Percentiles rank a stretch among this genome's conserved stretches.
Conservation (phyloP, 1,140 invertebrate species). For the Drosophila serrata region DNA sequence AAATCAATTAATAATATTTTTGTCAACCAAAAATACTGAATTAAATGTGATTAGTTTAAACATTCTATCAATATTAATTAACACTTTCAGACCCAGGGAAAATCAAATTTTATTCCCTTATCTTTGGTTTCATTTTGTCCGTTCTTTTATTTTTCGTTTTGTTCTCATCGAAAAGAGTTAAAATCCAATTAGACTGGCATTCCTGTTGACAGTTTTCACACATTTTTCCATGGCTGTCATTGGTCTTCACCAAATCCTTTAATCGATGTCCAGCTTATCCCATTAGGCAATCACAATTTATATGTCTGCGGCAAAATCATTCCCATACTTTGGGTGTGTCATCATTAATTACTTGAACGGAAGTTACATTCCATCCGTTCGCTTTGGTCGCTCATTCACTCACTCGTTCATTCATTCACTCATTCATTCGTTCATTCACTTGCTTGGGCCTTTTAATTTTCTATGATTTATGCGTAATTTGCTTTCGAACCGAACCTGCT, state of each 20-base stretch:
- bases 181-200: slow-evolving; percentile 53
- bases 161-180: slow-evolving; percentile 17
- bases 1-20: neutral
- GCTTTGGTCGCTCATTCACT: slow-evolving; percentile 12
- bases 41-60: neutral
- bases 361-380: slow-evolving; percentile 58
- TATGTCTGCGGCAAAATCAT: slow-evolving; percentile 38
- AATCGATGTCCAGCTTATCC: slow-evolving; percentile 51
- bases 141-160: neutral
- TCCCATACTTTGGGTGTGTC: slow-evolving; percentile 38
- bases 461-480: slow-evolving; percentile 78
- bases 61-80: neutral
- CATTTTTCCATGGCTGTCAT: slow-evolving; percentile 37
- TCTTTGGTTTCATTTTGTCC: neutral
- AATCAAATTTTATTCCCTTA: neutral
- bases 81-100: neutral
- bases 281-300: slow-evolving; percentile 53
- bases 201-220: slow-evolving; percentile 46
- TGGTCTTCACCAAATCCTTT: slow-evolving; percentile 36
- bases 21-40: neutral
- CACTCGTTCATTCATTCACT: slow-evolving; percentile 19
- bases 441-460: slow-evolving; percentile 67
- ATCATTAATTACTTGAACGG: slow-evolving; percentile 60
- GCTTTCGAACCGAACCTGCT: slow-evolving; percentile 37
- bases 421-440: slow-evolving; percentile 23